Percentiles rank a stretch among this genome's conserved stretches.
phyloP scores from a whole-genome alignment of 2,113 vertebrate species.

The Hydrolagus affinis region DNA sequence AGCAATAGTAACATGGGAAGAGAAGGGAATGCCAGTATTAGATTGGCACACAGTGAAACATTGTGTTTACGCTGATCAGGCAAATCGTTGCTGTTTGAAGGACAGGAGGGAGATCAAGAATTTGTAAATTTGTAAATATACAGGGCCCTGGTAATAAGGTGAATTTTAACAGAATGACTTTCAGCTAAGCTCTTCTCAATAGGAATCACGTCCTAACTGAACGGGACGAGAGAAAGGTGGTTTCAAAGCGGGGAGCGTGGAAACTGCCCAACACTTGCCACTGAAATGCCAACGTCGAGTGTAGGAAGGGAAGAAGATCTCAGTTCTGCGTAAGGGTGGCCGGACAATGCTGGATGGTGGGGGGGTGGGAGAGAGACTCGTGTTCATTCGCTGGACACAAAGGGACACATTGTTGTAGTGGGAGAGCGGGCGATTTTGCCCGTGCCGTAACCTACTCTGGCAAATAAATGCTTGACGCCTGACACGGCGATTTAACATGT shows the following conservation, averaged over 20 bases:
- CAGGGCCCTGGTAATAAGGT: too few species aligned
- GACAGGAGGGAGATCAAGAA: background rate
- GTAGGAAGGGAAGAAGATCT: too few species aligned
- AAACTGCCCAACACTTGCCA: too few species aligned
- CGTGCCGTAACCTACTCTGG: background rate
- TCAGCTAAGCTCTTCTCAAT: background rate
- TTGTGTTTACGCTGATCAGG: background rate
- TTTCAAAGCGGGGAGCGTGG: too few species aligned
- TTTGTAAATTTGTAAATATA: background rate
- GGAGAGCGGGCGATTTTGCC: background rate
- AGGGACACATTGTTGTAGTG: background rate
- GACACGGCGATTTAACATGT: background rate
- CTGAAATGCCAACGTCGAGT: too few species aligned
- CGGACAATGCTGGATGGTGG: too few species aligned
- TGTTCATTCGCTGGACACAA: background rate
- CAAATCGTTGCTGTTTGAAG: background rate
- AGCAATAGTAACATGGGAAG: background rate
- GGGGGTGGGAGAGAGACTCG: too few species aligned
- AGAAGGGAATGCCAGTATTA: background rate
- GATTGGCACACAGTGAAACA: background rate
- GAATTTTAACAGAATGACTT: background rate
- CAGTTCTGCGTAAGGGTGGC: too few species aligned
- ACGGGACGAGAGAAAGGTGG: too few species aligned
- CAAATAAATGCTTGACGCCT: background rate
- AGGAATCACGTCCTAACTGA: background rate